These are phyloP conservation scores for Germaria angustata DNA, from an alignment of 2,888 invertebrate genomes.

Conservation along the genomic window DNA sequence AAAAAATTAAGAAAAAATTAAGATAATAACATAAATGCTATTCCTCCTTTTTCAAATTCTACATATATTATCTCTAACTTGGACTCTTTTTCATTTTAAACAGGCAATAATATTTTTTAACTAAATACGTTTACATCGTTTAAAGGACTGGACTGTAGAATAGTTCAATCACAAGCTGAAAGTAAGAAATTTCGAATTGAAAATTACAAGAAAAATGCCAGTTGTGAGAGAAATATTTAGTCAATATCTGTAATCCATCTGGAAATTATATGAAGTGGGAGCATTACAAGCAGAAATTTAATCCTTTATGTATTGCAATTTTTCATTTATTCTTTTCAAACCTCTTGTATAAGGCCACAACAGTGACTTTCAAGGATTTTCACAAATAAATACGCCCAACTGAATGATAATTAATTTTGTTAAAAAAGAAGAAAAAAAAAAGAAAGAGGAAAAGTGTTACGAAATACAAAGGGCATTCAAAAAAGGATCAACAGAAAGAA, in stretches of 20 bases:
- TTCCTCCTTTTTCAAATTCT: too few species aligned
- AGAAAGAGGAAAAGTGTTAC: neutral
- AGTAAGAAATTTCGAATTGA: neutral
- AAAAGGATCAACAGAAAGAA: neutral
- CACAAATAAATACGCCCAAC: constrained; percentile 47
- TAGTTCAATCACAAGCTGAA: neutral
- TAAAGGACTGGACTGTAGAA: too few species aligned
- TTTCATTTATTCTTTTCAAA: constrained; percentile 2
- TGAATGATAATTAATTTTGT: constrained; percentile 1
- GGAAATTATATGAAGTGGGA: constrained; percentile 11
- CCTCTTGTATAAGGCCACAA: neutral
- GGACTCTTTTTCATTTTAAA: too few species aligned
- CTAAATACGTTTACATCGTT: too few species aligned
- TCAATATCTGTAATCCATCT: constrained; percentile 20
- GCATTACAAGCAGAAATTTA: constrained; percentile 58
- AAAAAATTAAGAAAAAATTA: too few species aligned
- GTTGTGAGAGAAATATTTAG: neutral
- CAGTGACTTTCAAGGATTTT: constrained; percentile 50
- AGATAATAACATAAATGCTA: too few species aligned
- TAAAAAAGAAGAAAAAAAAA: constrained; percentile 8
- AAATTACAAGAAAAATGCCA: constrained; percentile 9
- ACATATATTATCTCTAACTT: too few species aligned
- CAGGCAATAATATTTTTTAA: too few species aligned
- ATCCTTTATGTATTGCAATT: constrained; percentile 50
- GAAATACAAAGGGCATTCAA: constrained; percentile 25